Conservation (phyloP, 2,113 vertebrate genomes). For the Nibea coibor region DNA sequence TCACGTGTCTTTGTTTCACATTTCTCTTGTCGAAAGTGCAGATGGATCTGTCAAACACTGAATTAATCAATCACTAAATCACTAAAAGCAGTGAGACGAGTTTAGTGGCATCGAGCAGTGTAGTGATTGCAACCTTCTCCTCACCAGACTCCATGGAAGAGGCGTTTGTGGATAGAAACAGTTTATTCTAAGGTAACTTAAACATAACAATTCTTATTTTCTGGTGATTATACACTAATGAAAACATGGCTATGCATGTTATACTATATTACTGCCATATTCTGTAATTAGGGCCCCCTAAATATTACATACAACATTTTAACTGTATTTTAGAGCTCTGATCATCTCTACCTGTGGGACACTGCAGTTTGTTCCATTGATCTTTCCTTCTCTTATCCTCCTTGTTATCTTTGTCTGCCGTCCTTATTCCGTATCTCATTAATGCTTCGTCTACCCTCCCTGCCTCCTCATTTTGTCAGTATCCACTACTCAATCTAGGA, state of each 20-base stretch:
- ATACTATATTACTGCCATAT: no score
- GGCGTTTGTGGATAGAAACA: no score
- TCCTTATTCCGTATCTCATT: constrained; percentile 30
- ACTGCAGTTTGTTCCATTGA: neutral
- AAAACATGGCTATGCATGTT: no score
- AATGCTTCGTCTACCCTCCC: constrained; percentile 24
- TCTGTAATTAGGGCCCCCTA: no score
- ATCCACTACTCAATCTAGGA: constrained; percentile 23
- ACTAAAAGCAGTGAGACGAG: neutral
- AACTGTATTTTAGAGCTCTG: neutral
- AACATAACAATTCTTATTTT: no score
- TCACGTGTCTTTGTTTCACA: neutral
- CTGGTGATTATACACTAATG: no score
- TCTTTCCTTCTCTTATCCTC: neutral
- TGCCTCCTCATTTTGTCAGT: constrained; percentile 18
- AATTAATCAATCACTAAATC: neutral
- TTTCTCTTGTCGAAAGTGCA: neutral
- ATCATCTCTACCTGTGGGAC: neutral
- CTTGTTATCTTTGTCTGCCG: constrained; percentile 15
- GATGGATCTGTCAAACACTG: neutral
- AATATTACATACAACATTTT: no score
- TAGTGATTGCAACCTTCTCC: no score
- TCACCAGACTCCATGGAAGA: no score
- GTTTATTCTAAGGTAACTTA: no score
- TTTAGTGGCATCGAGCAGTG: no score